These are phyloP conservation scores for Philopedon plagiatum DNA, from an alignment of 2,888 invertebrate genomes.

Conservation along the genomic window DNA sequence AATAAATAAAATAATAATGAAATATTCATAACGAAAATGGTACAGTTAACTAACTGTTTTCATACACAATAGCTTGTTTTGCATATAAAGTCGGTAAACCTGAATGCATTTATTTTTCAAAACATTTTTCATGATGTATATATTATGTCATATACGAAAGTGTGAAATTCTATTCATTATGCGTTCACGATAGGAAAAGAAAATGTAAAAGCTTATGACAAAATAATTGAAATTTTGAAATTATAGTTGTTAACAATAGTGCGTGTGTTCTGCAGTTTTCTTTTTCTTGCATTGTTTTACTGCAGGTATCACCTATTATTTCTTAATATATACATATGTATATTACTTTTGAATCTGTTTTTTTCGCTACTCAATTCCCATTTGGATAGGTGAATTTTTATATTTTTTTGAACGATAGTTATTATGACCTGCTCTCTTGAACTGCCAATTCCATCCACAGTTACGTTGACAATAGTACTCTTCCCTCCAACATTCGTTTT, in stretches of 20 bases:
- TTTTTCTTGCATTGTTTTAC: background rate
- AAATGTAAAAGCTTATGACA: background rate
- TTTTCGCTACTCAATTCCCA: too few species aligned
- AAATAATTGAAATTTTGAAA: background rate
- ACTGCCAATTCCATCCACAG: too few species aligned
- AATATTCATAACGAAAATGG: background rate
- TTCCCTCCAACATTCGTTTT: too few species aligned
- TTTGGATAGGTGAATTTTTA: too few species aligned
- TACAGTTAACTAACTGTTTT: slow-evolving; percentile 11
- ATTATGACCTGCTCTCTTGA: too few species aligned
- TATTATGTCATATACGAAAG: background rate
- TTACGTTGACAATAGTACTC: too few species aligned
- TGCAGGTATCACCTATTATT: too few species aligned
- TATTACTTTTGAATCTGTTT: background rate
- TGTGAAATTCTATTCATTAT: slow-evolving; percentile 1
- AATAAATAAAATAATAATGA: background rate
- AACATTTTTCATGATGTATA: slow-evolving; percentile 2
- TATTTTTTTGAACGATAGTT: too few species aligned
- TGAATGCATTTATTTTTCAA: background rate
- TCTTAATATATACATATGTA: background rate
- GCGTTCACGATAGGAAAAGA: background rate
- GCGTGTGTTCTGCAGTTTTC: background rate
- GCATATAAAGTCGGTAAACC: background rate
- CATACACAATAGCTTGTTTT: background rate
- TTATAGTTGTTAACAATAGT: background rate